These are phyloP conservation scores for Oscheius onirici DNA, from an alignment of 2,888 invertebrate genomes.

Conservation along the genomic window DNA sequence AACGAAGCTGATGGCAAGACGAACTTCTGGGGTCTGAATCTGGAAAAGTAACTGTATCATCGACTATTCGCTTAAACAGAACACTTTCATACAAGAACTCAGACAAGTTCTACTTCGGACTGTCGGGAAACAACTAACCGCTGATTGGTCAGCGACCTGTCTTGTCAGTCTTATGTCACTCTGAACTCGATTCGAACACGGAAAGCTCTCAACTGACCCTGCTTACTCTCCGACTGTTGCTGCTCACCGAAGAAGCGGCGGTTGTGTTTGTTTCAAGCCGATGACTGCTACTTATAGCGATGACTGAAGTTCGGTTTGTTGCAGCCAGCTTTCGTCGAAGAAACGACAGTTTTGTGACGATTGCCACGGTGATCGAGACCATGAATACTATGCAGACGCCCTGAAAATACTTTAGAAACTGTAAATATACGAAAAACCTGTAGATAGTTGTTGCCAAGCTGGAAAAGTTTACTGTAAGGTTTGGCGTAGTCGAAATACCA, in stretches of 20 bases:
- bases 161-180: too few species aligned
- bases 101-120: too few species aligned
- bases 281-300: not conserved
- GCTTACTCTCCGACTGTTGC: too few species aligned
- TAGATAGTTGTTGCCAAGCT: not conserved
- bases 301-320: not conserved
- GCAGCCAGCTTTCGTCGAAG: not conserved
- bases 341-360: not conserved
- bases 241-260: not conserved
- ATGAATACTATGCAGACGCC: not conserved
- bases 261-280: not conserved
- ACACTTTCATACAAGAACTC: too few species aligned
- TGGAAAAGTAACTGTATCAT: not conserved
- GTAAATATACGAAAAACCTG: not conserved
- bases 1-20: constrained; percentile 1
- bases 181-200: too few species aligned
- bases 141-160: too few species aligned
- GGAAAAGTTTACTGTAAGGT: not conserved
- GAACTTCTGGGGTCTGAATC: not conserved
- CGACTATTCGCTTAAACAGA: not conserved
- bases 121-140: too few species aligned
- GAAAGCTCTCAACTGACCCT: too few species aligned
- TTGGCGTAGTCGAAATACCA: constrained; percentile 13
- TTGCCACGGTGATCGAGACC: not conserved
- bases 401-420: not conserved